Conservation (phyloP, 2,888 invertebrate species). For the Cryptosula pallasiana region DNA sequence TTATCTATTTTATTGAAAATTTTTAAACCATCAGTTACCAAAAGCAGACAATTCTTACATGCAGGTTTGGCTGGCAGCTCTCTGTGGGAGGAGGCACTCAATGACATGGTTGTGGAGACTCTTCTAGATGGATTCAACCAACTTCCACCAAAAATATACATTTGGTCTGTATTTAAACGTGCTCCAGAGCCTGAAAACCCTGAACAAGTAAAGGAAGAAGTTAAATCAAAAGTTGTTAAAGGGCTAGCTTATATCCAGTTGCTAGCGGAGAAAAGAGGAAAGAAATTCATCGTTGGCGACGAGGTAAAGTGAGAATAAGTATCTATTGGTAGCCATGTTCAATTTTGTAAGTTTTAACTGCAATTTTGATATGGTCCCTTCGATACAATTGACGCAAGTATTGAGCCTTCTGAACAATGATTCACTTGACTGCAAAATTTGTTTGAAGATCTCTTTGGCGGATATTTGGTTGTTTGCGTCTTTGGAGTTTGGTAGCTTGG, state of each 20-base stretch:
- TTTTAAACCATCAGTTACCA: too few species aligned
- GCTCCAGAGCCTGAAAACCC: slow-evolving; percentile 2
- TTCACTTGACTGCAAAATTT: too few species aligned
- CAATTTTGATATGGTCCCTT: too few species aligned
- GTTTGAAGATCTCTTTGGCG: background rate
- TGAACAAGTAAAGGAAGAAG: background rate
- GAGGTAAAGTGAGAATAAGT: too few species aligned
- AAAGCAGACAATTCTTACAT: too few species aligned
- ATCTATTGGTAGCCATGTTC: too few species aligned
- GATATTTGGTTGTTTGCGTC: background rate
- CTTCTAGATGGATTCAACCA: background rate
- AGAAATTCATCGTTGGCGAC: too few species aligned
- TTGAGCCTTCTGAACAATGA: too few species aligned
- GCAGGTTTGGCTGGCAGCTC: background rate
- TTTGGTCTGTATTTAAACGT: background rate
- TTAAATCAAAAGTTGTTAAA: background rate
- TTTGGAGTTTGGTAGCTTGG: background rate
- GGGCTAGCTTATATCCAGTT: background rate
- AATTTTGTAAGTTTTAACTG: too few species aligned
- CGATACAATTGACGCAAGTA: too few species aligned
- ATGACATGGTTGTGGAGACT: background rate
- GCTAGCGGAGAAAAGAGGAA: slow-evolving; percentile 1
- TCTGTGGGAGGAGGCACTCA: slow-evolving; percentile 5
- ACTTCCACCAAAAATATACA: background rate
- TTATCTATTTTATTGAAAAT: too few species aligned